Percentiles rank a stretch among this genome's conserved stretches.
Evolutionary conservation across 2,797 vertebrate species (phyloP).

Genomic region (Cyclura pinguis): DNA sequence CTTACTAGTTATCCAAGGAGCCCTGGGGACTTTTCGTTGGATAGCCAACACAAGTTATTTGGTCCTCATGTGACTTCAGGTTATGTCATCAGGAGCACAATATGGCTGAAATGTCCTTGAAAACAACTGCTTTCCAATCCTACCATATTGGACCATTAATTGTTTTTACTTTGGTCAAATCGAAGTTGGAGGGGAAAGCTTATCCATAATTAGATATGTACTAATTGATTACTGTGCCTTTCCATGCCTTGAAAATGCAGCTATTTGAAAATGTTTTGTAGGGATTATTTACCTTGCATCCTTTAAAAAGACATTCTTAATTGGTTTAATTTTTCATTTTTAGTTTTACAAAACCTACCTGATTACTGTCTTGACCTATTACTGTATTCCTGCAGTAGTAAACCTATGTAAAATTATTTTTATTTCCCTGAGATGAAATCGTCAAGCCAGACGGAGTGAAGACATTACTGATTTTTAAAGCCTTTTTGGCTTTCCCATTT

Average conservation of each 20-base stretch:
- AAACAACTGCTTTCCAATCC: constrained; percentile 7
- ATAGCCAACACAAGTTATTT: background rate
- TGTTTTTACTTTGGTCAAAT: constrained; percentile 59
- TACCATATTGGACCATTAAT: background rate
- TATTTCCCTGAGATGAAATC: constrained; percentile 35
- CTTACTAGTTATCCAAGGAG: background rate
- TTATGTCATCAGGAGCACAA: background rate
- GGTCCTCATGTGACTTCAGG: background rate
- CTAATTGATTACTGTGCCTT: constrained; percentile 73
- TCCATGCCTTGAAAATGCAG: constrained; percentile 59
- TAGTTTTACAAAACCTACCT: constrained; percentile 16
- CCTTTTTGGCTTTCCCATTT: constrained; percentile 15
- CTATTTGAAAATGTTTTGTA: constrained; percentile 41
- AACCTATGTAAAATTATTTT: constrained; percentile 17
- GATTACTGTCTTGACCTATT: constrained; percentile 39
- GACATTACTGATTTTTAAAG: background rate
- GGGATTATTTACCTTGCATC: constrained; percentile 49
- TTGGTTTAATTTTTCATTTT: constrained; percentile 65
- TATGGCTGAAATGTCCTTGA: background rate
- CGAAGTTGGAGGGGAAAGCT: background rate
- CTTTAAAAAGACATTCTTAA: constrained; percentile 50
- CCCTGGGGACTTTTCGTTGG: background rate
- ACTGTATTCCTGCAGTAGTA: constrained; percentile 47
- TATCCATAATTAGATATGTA: constrained; percentile 21
- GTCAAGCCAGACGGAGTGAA: constrained; percentile 24